These are phyloP conservation scores for Odontomyia ornata DNA, from an alignment of 2,888 invertebrate genomes.

Conservation along the genomic window DNA sequence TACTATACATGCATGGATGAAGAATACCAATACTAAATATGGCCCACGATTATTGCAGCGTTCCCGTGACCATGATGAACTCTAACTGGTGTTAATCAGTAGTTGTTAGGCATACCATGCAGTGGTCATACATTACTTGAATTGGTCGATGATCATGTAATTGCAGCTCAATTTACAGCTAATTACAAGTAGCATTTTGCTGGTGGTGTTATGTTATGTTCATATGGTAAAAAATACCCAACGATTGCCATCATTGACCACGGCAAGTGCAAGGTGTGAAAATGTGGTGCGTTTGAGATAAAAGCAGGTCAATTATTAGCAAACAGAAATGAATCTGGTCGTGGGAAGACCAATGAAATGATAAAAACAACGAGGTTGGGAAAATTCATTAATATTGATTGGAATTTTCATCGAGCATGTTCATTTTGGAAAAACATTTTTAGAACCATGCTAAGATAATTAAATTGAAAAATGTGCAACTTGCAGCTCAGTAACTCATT, in stretches of 20 bases:
- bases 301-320: not conserved
- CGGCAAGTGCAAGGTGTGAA: not conserved
- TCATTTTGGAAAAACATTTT: too few species aligned
- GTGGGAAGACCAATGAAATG: not conserved
- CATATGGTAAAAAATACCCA: not conserved
- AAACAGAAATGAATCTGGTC: not conserved
- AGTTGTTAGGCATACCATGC: not conserved
- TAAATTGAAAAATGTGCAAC: too few species aligned
- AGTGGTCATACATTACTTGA: not conserved
- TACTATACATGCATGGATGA: not conserved
- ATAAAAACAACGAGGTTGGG: too few species aligned
- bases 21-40: not conserved
- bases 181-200: slow-evolving; percentile 19
- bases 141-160: slow-evolving; percentile 12
- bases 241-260: not conserved
- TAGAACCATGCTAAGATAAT: too few species aligned
- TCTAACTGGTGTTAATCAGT: slow-evolving; percentile 4
- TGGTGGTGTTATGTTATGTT: not conserved
- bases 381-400: too few species aligned
- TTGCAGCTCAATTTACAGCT: slow-evolving; percentile 8
- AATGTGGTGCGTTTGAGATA: not conserved
- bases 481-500: too few species aligned
- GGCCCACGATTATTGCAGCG: slow-evolving; percentile 6
- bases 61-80: slow-evolving; percentile 11
- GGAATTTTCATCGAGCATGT: too few species aligned